Base-by-base conservation (phyloP, 2,888 invertebrate genomes). In the Plutella xylostella region DNA sequence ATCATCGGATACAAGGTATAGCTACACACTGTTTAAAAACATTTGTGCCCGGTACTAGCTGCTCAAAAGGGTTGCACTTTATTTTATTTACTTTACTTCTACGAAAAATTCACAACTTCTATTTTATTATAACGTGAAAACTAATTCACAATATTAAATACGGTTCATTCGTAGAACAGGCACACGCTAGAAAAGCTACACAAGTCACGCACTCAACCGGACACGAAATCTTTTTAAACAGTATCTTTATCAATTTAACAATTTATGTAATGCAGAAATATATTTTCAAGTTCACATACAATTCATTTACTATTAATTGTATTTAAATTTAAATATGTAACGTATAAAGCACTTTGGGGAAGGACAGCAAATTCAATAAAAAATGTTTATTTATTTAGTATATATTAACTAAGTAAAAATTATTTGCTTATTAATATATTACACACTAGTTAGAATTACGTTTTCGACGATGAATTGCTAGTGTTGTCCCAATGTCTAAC, bases 351-450 rank as follows among this genome's bases (percentile, higher is more conserved):
- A 85, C 84, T 85, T 85, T 75, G 84, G 84, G 84, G 79, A 83
- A 85, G 84, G 85, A 84, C 82, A 84, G 85, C 85, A 83, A 85
- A 85, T 85, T 79, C 77, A 85, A 85, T 85, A 77, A 84, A 80
- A 84, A 85, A 82, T 72, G 73, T 76, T 79, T 70, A 78, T 76
- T 76, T 72, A 76, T 79, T 80, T 77, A 78, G 67, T 79, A 74
- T 72, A 70, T 68, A 77, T 74, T 80, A 83, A 83, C 82, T 82
- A 82, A 83, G 78, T 80, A 83, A 82, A 82, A 83, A 82, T 80
- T 80, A 82, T 79, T 78, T 65, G 68, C 83, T 83, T 79, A 72
- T 83, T 80, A 80, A 82, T 83, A 80, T 82, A 76, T 79, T 78
- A 80, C 80, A 82, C 82, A 83, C 76, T 72, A 71, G n/a, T 77